A percentile compares a stretch with the other conserved stretches of the same genome.
phyloP scores from a whole-genome alignment of 2,113 vertebrate species.

The Brachypteracias leptosomus region DNA sequence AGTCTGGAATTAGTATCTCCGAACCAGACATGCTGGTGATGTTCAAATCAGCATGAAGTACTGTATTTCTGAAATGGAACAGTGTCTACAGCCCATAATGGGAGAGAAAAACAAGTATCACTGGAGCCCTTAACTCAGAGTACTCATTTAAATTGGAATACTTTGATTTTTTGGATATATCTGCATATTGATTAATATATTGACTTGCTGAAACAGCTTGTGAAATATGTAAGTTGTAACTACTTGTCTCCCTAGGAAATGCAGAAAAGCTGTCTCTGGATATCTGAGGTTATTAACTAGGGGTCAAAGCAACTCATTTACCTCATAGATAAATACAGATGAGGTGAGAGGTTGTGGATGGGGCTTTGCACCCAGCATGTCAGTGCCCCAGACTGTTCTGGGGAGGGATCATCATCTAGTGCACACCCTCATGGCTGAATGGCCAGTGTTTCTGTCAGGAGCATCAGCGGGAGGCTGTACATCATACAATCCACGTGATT shows the following conservation, averaged over 20 bases:
- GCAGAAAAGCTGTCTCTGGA: background rate
- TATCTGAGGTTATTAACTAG: background rate
- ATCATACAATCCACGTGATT: accelerated
- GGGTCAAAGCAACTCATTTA: background rate
- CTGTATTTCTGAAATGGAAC: background rate
- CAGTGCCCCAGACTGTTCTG: background rate
- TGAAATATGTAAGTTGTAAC: background rate
- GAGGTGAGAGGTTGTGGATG: background rate
- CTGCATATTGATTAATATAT: background rate
- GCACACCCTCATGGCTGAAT: background rate
- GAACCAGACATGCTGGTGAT: background rate
- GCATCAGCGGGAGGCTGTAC: background rate
- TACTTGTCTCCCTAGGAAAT: background rate
- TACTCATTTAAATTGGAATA: background rate
- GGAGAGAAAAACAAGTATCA: slow-evolving; percentile 16
- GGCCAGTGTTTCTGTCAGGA: background rate
- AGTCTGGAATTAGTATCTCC: background rate
- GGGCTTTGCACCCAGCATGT: background rate
- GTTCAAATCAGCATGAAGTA: background rate
- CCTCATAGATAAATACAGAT: background rate
- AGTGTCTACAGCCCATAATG: background rate
- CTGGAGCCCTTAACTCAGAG: background rate
- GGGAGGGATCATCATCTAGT: background rate
- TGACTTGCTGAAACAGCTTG: background rate
- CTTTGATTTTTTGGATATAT: background rate